Evolutionary conservation across 2,888 invertebrate species (phyloP).

Genomic region (Steromphala cineraria): DNA sequence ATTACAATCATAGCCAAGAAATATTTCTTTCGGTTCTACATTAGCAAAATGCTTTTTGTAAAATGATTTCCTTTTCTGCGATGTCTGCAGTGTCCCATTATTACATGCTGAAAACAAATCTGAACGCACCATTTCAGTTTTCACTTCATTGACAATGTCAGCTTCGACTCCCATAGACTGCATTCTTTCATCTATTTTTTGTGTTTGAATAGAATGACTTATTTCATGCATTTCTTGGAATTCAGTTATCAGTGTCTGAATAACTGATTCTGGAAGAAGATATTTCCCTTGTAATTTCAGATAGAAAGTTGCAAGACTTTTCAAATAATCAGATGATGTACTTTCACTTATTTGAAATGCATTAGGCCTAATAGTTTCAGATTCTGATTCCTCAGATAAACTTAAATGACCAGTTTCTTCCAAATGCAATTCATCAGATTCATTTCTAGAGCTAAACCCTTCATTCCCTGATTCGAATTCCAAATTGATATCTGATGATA

Average conservation of each 20-base stretch:
- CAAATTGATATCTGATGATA: too few relatives aligned
- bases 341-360: too few relatives aligned
- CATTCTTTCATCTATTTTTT: background rate
- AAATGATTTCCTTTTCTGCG: constrained; percentile 21
- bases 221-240: background rate
- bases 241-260: background rate
- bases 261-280: background rate
- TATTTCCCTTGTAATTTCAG: background rate
- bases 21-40: constrained; percentile 20
- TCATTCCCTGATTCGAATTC: too few relatives aligned
- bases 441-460: too few relatives aligned
- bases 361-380: too few relatives aligned
- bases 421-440: too few relatives aligned
- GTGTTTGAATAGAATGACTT: background rate
- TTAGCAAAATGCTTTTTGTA: constrained; percentile 23
- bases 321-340: too few relatives aligned
- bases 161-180: background rate
- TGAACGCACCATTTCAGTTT: background rate
- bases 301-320: too few relatives aligned
- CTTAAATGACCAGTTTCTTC: too few relatives aligned
- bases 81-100: background rate
- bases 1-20: constrained; percentile 14
- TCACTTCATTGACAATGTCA: background rate
- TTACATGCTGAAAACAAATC: constrained; percentile 27
- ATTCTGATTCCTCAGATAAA: too few relatives aligned